phyloP scores from a whole-genome alignment of 2,888 invertebrate genomes.

The Mechanitis messenoides region DNA sequence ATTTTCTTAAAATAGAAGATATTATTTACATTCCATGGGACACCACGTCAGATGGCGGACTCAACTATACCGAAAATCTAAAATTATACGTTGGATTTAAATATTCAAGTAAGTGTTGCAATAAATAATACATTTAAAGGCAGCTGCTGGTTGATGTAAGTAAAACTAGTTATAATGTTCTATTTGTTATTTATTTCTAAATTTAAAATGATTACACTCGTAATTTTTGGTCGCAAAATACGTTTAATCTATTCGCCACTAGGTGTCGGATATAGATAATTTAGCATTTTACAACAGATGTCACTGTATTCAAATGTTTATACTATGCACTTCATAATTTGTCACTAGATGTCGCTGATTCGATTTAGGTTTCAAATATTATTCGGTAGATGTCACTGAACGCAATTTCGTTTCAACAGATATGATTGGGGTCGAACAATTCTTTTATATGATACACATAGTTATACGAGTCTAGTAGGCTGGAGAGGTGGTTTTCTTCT shows the following conservation, averaged over 20 bases:
- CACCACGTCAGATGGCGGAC: constrained; percentile 72
- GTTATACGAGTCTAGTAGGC: constrained; percentile 81
- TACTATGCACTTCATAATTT: neutral
- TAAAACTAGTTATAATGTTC: neutral
- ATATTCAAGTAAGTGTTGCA: constrained; percentile 80
- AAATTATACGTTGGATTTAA: constrained; percentile 80
- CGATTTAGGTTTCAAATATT: neutral
- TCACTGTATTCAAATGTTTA: constrained; percentile 17
- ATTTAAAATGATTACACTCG: too few relatives aligned
- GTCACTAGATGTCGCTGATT: neutral
- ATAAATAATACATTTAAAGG: neutral
- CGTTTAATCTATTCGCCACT: constrained; percentile 21
- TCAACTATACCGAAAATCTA: constrained; percentile 78
- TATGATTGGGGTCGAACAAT: constrained; percentile 84
- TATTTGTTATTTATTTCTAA: neutral
- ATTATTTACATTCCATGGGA: constrained; percentile 78
- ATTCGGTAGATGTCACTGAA: constrained; percentile 41
- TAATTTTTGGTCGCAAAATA: neutral
- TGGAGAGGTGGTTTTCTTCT: constrained; percentile 85
- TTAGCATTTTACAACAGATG: constrained; percentile 25
- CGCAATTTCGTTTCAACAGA: constrained; percentile 59
- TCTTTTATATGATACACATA: constrained; percentile 85
- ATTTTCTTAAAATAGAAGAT: constrained; percentile 68
- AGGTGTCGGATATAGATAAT: constrained; percentile 24
- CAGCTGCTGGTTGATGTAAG: constrained; percentile 2